Conservation (phyloP, 2,113 vertebrate genomes). For the Guaruba guarouba region DNA sequence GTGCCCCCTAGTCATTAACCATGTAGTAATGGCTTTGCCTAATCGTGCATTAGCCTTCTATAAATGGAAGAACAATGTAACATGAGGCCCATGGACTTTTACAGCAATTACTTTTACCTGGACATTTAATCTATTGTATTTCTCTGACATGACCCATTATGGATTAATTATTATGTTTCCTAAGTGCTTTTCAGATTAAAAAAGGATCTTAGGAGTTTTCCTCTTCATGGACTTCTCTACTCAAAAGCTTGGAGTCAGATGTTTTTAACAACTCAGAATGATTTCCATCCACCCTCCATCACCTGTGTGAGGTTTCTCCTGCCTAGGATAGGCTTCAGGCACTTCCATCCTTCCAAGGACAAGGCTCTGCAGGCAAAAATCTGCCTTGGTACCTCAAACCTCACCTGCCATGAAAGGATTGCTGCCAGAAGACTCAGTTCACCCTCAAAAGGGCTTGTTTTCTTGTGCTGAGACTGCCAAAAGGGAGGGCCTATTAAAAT, state of each 20-base stretch:
- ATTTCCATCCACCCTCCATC: not conserved
- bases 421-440: not conserved
- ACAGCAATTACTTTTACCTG: slow-evolving; percentile 1
- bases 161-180: not conserved
- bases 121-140: not conserved
- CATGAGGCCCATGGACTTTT: not conserved
- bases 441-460: not conserved
- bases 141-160: not conserved
- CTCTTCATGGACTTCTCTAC: not conserved
- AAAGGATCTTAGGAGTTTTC: not conserved
- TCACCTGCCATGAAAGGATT: not conserved
- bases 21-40: not conserved
- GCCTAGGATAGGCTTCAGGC: not conserved
- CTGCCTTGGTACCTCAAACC: not conserved
- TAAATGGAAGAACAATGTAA: not conserved
- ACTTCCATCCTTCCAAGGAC: not conserved
- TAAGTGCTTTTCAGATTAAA: not conserved
- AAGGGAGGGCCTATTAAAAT: not conserved
- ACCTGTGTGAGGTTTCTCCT: not conserved
- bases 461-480: not conserved
- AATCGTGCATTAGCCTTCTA: not conserved
- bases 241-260: not conserved
- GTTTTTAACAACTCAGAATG: not conserved
- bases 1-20: not conserved
- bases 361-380: not conserved